phyloP scores from a whole-genome alignment of 2,797 vertebrate genomes.

The Sciurus carolinensis region DNA sequence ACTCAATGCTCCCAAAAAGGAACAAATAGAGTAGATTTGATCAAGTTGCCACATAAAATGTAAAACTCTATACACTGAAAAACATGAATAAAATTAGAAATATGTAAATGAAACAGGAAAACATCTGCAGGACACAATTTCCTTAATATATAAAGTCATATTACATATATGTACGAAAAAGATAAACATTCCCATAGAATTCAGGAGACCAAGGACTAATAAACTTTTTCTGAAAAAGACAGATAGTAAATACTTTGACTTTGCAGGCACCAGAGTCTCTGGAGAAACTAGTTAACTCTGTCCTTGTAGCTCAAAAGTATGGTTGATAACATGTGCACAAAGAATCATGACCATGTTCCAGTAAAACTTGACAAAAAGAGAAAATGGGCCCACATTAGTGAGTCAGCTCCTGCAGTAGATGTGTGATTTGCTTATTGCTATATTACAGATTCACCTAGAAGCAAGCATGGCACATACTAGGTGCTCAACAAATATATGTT shows the following conservation, averaged over 20 bases:
- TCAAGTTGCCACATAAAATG: background rate
- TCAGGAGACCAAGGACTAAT: background rate
- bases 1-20: background rate
- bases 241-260: background rate
- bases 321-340: background rate
- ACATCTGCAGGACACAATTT: background rate
- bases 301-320: background rate
- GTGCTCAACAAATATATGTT: background rate
- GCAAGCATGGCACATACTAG: background rate
- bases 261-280: background rate
- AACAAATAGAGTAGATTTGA: background rate
- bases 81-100: constrained; percentile 24
- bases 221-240: background rate
- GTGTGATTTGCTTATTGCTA: background rate
- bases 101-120: background rate
- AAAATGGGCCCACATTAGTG: background rate
- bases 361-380: background rate
- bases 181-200: background rate
- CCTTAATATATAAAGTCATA: background rate
- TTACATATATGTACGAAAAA: background rate
- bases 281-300: background rate
- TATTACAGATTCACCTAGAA: background rate
- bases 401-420: background rate
- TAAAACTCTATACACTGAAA: background rate
- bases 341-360: background rate